phyloP scores from a whole-genome alignment of 2,797 vertebrate genomes.

The Otolemur crassicaudatus region DNA sequence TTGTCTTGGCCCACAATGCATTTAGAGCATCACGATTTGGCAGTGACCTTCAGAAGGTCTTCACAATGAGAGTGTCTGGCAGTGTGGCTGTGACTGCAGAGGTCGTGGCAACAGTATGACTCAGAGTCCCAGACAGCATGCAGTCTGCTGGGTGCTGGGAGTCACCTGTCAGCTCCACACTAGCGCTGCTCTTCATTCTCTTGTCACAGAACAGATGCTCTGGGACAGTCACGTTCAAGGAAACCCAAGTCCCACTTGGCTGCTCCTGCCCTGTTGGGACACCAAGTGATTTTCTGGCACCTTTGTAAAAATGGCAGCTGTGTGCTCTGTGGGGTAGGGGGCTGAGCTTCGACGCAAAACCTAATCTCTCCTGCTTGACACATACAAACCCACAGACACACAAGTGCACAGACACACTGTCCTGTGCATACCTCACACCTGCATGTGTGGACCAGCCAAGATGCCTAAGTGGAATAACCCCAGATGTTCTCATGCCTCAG shows the following conservation, averaged over 20 bases:
- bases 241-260: neutral
- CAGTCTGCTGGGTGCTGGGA: neutral
- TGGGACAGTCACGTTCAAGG: neutral
- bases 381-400: neutral
- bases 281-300: neutral
- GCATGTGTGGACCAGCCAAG: accelerated
- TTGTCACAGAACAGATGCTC: neutral
- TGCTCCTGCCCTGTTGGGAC: neutral
- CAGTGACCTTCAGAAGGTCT: neutral
- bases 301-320: accelerated
- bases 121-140: neutral
- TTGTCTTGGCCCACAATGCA: neutral
- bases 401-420: accelerated
- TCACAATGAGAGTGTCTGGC: too few relatives aligned
- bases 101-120: neutral
- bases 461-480: accelerated
- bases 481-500: neutral
- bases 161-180: accelerated
- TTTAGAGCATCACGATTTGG: neutral
- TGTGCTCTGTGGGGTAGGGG: accelerated
- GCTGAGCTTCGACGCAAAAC: neutral
- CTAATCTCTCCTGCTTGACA: neutral
- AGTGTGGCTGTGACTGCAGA: accelerated
- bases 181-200: neutral
- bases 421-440: neutral